Conservation (phyloP, 2,888 invertebrate genomes). For the Ophion costatus region DNA sequence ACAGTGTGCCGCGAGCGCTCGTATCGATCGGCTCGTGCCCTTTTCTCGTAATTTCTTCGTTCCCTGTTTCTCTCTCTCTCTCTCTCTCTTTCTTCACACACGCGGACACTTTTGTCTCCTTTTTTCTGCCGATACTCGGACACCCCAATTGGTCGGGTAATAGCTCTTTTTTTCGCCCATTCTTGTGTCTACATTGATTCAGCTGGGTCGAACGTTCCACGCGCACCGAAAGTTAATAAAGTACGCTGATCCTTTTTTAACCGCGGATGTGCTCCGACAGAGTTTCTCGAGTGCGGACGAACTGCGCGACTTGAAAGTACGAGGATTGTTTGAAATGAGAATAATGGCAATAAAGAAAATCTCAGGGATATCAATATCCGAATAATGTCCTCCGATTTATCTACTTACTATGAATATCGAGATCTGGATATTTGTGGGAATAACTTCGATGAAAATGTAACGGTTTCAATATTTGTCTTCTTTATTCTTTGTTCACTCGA, state of each 20-base stretch:
- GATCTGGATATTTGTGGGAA: background rate
- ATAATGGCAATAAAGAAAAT: background rate
- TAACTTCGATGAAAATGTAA: background rate
- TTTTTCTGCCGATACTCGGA: background rate
- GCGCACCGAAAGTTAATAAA: background rate
- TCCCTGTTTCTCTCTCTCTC: background rate
- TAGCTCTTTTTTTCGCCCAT: slow-evolving; percentile 9
- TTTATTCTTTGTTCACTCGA: background rate
- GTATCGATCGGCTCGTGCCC: slow-evolving; percentile 51
- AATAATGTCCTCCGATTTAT: background rate
- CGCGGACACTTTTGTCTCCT: background rate
- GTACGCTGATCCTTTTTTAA: background rate
- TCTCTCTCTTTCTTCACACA: background rate
- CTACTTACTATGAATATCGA: background rate
- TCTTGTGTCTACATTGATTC: background rate
- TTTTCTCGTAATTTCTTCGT: slow-evolving; percentile 22
- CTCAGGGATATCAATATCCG: background rate
- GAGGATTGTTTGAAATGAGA: background rate
- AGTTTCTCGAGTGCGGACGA: no score
- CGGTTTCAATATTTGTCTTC: background rate
- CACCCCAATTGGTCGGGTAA: background rate
- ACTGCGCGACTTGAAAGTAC: no score
- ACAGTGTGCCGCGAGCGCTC: slow-evolving; percentile 9
- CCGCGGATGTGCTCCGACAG: background rate
- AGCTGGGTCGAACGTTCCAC: background rate